A percentile compares a stretch with the other conserved stretches of the same genome.
These are phyloP conservation scores for Chloebia gouldiae DNA, from an alignment of 2,113 vertebrate genomes.

Conservation along the genomic window DNA sequence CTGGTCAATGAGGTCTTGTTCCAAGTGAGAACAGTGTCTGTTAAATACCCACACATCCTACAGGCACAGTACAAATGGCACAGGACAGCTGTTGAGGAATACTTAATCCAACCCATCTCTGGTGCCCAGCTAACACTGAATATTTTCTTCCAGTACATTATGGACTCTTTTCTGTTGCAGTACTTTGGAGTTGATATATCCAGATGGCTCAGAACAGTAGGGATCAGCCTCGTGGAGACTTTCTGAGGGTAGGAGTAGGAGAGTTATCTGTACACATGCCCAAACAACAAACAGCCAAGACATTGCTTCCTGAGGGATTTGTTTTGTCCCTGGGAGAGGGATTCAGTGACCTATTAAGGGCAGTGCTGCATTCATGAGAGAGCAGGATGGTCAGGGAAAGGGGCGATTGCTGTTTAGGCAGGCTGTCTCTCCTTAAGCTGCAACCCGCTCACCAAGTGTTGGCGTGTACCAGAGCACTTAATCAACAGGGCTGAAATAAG, in stretches of 20 bases:
- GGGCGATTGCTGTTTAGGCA: neutral
- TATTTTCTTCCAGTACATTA: neutral
- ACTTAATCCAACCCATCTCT: neutral
- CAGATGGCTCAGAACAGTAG: constrained; percentile 52
- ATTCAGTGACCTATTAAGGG: neutral
- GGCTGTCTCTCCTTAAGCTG: neutral
- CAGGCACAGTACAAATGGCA: neutral
- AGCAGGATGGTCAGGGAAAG: neutral
- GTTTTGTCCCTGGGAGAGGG: neutral
- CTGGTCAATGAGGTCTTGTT: neutral
- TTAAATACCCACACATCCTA: neutral
- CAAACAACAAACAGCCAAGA: neutral
- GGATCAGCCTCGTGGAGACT: neutral
- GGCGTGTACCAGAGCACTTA: neutral
- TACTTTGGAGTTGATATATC: neutral
- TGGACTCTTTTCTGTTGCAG: neutral
- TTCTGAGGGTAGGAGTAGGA: neutral
- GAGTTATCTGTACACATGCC: neutral
- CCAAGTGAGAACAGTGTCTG: neutral
- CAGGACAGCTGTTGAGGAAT: neutral
- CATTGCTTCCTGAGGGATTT: neutral
- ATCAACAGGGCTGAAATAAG: neutral
- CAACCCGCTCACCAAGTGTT: neutral
- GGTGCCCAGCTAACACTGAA: neutral
- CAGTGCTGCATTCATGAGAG: neutral